Evolutionary conservation across 2,113 vertebrate species (phyloP), one percentile per base, ranked within the genome.

Genomic region (Theropithecus gelada): DNA sequence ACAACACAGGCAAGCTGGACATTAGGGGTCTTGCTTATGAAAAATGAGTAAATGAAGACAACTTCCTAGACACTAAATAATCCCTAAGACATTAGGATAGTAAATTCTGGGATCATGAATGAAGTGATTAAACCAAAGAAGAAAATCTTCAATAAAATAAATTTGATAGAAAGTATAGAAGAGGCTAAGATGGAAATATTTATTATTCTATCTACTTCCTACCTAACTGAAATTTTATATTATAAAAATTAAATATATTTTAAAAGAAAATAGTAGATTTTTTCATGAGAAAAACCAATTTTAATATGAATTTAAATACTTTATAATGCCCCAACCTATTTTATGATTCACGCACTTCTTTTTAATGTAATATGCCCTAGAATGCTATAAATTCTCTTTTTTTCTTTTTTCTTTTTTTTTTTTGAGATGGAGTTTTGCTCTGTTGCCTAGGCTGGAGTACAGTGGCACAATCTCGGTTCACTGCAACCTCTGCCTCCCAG

Each of bases 261-360:
- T 85, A 61, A 82, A 91, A 66, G 82, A 90, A 92, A 95, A 95
- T 80, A 50, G 8, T 78, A 91, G 13, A 45, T 45, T 45, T 45
- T 45, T 45, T 45, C 8, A 94, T 96, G 3, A 35, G 27, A 55
- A 70, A 81, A 91, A 94, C 82, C 48, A 23, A 90, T 79, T 84
- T 90, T 92, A 96, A 92, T 79, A 80, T 35, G 43, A 91, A 89
- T 82, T 87, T 81, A 79, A 98, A 61, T 83, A 40, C 61, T 96
- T 88, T 96, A 72, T 8, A 89, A 45, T 30, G 2, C 1, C 48
- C 27, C 52, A 79, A 55, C 5, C 17, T 75, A 18, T 78, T 93
- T 91, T 78, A 75, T 48, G 45, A 52, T 73, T 81, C 16, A 59
- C 55, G 38, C 8, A 79, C 85, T 93, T 93, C 30, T 90, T 93